Evolutionary conservation across 2,888 invertebrate species (phyloP), one percentile per base, ranked within the genome.

Genomic region (Hirtodrosophila histrioides): DNA sequence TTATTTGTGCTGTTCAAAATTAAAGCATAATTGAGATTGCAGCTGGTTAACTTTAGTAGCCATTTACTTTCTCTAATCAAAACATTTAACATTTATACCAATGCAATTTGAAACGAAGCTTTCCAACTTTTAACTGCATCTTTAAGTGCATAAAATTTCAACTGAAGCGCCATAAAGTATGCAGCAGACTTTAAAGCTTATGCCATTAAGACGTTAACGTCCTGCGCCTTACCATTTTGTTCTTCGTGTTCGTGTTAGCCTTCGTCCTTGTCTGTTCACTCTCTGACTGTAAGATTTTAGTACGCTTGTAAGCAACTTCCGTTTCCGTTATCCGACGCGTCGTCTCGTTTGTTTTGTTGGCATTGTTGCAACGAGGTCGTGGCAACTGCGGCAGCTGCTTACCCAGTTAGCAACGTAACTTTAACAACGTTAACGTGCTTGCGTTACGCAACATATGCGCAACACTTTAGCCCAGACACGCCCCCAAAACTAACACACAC

Each of bases 301-400:
- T 63, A 65, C 61, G 71, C 75, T 81, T 84, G 87, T 81, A 66
- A 86, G 85, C 82, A 86, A 84, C 73, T 84, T 83, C 87, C 87
- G 87, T 73, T 82, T 82, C 85, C 82, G 73, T 64, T 83, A 75
- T 78, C 75, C 69, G 79, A 71, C 67, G 86, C 70, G 66, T 69
- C 62, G 51, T 31, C 57, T 50, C 37, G 40, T 61, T 46, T 57
- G 57, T 54, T 51, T 61, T 37, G 54, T 61, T 37, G 54, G 39
- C 71, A 66, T 64, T 76, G 77, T 56, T 72, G 75, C 62, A 57
- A 49, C 64, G 35, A 24, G 35, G 39, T 9, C 44, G 68, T 64
- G 65, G 66, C 72, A 58, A 51, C 41, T 53, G 57, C 27, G 62
- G 60, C 70, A 60, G 58, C 55, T 73, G 62, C 49, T 73, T 53